Conservation (phyloP, 2,888 invertebrate genomes). For the Periphyllus acericola region DNA sequence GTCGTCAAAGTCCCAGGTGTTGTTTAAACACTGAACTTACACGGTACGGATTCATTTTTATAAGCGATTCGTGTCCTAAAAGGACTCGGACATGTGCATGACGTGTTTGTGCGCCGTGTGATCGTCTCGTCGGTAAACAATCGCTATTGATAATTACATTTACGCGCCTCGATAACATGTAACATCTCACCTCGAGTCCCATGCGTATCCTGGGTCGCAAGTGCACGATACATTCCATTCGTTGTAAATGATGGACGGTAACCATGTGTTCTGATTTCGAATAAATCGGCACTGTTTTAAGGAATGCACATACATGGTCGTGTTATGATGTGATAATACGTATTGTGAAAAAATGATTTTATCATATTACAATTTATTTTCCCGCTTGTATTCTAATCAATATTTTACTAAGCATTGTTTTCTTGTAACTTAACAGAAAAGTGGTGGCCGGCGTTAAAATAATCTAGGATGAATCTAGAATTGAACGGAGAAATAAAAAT, state of each 20-base stretch:
- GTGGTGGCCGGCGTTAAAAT: too few relatives aligned
- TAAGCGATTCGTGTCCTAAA: neutral
- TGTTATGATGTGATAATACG: too few relatives aligned
- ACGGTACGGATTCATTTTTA: neutral
- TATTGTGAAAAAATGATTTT: too few relatives aligned
- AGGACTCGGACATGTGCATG: too few relatives aligned
- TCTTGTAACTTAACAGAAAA: too few relatives aligned
- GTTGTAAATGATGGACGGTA: conserved; percentile 70
- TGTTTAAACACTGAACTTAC: neutral
- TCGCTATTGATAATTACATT: neutral
- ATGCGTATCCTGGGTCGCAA: conserved; percentile 71
- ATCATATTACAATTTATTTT: too few relatives aligned
- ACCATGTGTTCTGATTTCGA: conserved; percentile 68
- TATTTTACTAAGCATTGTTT: too few relatives aligned
- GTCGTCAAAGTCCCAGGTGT: neutral
- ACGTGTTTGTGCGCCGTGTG: too few relatives aligned
- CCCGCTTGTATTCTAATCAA: too few relatives aligned
- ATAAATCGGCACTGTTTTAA: conserved; percentile 66
- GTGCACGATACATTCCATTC: conserved; percentile 74
- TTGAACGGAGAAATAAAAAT: too few relatives aligned
- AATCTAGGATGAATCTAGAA: too few relatives aligned
- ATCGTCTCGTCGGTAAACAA: neutral
- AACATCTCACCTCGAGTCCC: conserved; percentile 70
- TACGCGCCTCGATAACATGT: neutral
- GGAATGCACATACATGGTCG: too few relatives aligned